Conservation (phyloP, 2,888 invertebrate species). For the Phoronis australis region DNA sequence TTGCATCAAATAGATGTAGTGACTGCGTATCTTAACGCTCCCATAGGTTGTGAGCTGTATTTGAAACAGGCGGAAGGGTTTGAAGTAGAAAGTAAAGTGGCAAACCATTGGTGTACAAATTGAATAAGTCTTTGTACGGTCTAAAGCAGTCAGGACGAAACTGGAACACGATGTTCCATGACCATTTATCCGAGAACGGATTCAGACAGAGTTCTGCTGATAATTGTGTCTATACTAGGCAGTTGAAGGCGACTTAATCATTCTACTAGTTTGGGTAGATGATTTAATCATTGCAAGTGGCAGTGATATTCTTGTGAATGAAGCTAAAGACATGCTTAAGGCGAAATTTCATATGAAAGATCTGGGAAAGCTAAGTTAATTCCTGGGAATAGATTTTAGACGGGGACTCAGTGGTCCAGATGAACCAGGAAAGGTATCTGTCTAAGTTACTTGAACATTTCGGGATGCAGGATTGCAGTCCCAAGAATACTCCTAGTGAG, state of each 20-base stretch:
- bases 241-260: too few relatives aligned
- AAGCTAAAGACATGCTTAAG: background rate
- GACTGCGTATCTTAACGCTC: constrained; percentile 5
- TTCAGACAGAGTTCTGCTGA: constrained; percentile 1
- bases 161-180: constrained; percentile 3
- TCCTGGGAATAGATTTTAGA: constrained; percentile 6
- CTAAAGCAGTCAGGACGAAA: too few relatives aligned
- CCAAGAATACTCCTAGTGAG: constrained; percentile 3
- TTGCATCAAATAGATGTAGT: constrained; percentile 7
- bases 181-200: background rate
- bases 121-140: constrained; percentile 7
- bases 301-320: background rate
- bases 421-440: constrained; percentile 3
- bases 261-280: constrained; percentile 9
- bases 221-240: background rate
- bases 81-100: background rate
- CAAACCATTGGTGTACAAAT: constrained; percentile 1
- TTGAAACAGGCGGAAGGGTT: constrained; percentile 8
- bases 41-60: constrained; percentile 3
- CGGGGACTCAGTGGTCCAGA: background rate
- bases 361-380: constrained; percentile 5
- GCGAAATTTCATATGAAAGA: constrained; percentile 5
- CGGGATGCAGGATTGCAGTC: constrained; percentile 8
- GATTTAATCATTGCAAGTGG: constrained; percentile 5
- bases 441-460: background rate